These are phyloP conservation scores for Hydrozoanthus gracilis DNA, from an alignment of 92 coral and sea anemone species.

Conservation along the genomic window DNA sequence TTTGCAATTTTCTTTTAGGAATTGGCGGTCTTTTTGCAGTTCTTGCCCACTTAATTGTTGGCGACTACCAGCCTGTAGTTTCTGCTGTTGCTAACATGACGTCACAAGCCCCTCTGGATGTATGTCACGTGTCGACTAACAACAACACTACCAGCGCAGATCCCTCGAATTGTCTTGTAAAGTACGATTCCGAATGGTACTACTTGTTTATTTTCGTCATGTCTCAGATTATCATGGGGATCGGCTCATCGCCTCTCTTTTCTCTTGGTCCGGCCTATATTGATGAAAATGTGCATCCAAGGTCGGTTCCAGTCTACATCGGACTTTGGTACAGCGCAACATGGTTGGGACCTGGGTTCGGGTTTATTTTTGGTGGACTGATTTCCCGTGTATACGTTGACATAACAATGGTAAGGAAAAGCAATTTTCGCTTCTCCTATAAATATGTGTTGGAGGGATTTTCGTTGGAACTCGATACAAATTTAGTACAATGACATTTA, in stretches of 20 bases:
- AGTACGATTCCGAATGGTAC: conserved; percentile 73
- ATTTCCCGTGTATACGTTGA: conserved; percentile 7
- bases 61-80: conserved; percentile 64
- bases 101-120: conserved; percentile 37
- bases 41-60: conserved; percentile 81
- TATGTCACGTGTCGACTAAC: conserved; percentile 45
- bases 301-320: conserved; percentile 79
- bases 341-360: conserved; percentile 82
- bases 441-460: background rate
- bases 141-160: conserved; percentile 52
- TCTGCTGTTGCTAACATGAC: conserved; percentile 14
- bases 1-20: conserved; percentile 48
- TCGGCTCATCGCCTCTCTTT: conserved; percentile 88
- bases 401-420: background rate
- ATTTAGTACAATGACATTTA: too few species aligned
- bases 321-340: conserved; percentile 75
- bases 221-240: conserved; percentile 89
- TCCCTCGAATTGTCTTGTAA: conserved; percentile 56
- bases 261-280: conserved; percentile 91
- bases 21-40: conserved; percentile 64
- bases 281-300: conserved; percentile 90
- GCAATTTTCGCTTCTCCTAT: background rate
- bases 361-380: conserved; percentile 82
- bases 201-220: conserved; percentile 71
- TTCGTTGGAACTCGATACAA: too few species aligned